Evolutionary conservation across 64 coral and sea anemone genomes (phyloP).

Genomic region (Anthopleura sola): DNA sequence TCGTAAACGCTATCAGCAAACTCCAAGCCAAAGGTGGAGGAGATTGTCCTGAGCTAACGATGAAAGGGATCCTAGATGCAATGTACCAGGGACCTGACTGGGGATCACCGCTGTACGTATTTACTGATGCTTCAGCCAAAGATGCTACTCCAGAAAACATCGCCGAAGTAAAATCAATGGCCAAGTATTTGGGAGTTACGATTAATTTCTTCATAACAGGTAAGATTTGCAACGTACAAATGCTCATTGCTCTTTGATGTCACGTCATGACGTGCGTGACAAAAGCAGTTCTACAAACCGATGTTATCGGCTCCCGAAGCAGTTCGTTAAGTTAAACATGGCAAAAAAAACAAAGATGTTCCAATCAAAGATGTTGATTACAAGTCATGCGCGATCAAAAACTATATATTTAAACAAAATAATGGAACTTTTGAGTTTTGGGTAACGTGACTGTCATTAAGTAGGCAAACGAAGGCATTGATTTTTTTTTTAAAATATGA

Average conservation of each 20-base stretch:
- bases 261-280: too few species aligned
- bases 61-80: slow-evolving; percentile 58
- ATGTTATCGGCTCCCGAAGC: too few species aligned
- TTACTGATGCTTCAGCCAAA: slow-evolving; percentile 75
- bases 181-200: slow-evolving; percentile 24
- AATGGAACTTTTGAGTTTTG: too few species aligned
- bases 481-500: not conserved
- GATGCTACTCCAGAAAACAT: slow-evolving; percentile 39
- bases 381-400: too few species aligned
- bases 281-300: too few species aligned
- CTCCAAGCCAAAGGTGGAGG: slow-evolving; percentile 46
- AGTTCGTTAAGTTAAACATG: too few species aligned
- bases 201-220: slow-evolving; percentile 69
- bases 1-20: slow-evolving; percentile 60
- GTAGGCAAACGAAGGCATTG: too few species aligned
- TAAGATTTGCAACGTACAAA: slow-evolving; percentile 6
- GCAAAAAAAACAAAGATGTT: too few species aligned
- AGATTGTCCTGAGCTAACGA: slow-evolving; percentile 62
- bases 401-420: too few species aligned
- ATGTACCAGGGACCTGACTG: slow-evolving; percentile 25
- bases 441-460: too few species aligned
- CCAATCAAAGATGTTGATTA: not conserved
- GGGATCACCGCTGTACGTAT: slow-evolving; percentile 77
- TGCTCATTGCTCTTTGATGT: too few species aligned
- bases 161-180: slow-evolving; percentile 4